These are phyloP conservation scores for Falco punctatus DNA, from an alignment of 2,113 vertebrate species.

Conservation along the genomic window DNA sequence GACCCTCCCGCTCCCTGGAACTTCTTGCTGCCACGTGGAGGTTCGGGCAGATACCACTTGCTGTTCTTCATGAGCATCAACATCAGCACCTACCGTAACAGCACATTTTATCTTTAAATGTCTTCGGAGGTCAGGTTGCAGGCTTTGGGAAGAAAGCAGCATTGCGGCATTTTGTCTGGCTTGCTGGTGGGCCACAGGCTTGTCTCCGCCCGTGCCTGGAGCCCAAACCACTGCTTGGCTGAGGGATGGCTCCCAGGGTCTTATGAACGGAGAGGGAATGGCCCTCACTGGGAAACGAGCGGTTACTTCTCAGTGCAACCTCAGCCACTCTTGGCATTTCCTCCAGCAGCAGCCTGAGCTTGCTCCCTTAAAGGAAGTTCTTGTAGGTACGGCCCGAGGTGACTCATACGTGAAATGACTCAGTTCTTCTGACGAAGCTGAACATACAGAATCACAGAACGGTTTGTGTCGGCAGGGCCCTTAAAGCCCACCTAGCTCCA, in stretches of 20 bases:
- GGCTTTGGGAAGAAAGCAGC: background rate
- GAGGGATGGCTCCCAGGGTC: background rate
- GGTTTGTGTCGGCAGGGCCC: too few relatives aligned
- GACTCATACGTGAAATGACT: background rate
- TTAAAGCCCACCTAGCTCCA: too few relatives aligned
- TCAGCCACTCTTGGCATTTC: background rate
- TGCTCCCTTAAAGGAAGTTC: background rate
- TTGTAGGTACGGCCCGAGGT: accelerated
- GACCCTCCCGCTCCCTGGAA: background rate
- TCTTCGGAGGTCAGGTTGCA: background rate
- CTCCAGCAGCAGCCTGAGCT: background rate
- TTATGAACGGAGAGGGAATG: background rate
- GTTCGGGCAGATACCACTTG: background rate
- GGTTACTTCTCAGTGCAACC: background rate
- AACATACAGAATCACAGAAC: too few relatives aligned
- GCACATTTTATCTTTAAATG: background rate
- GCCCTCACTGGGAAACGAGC: background rate
- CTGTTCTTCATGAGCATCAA: background rate
- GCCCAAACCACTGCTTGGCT: accelerated
- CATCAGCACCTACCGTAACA: background rate
- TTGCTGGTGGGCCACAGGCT: background rate
- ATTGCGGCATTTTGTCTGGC: background rate
- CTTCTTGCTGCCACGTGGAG: background rate
- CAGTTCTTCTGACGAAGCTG: background rate
- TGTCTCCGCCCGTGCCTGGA: background rate